Conservation (phyloP, 2,797 vertebrate species). For the Urocyon cinereoargenteus region DNA sequence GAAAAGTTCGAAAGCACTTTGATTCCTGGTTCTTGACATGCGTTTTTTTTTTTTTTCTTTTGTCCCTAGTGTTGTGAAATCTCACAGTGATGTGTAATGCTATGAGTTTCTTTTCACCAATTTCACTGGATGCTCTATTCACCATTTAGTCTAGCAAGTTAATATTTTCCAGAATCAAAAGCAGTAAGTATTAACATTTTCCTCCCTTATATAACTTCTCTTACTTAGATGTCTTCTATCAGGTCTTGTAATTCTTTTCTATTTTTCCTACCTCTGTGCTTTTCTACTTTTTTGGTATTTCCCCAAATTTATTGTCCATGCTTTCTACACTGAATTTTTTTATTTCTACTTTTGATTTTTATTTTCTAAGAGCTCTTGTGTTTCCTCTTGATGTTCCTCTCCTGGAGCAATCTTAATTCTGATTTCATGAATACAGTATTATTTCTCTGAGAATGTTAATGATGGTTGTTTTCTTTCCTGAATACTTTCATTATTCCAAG, state of each 20-base stretch:
- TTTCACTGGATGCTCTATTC: not conserved
- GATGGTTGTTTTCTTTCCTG: not conserved
- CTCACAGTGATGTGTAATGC: not conserved
- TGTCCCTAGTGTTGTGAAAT: not conserved
- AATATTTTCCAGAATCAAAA: not conserved
- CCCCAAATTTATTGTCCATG: not conserved
- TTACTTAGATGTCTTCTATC: not conserved
- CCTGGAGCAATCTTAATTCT: not conserved
- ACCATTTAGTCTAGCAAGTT: not conserved
- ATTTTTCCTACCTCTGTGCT: not conserved
- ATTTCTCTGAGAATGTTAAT: slow-evolving; percentile 44
- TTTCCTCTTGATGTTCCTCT: not conserved
- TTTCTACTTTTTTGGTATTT: slow-evolving; percentile 4
- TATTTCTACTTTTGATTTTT: slow-evolving; percentile 51
- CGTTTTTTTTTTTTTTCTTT: not conserved
- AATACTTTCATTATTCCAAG: slow-evolving; percentile 14
- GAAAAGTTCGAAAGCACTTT: slow-evolving; percentile 29
- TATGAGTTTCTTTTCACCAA: not conserved
- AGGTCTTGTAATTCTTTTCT: not conserved
- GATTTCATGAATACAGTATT: not conserved
- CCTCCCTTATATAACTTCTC: not conserved
- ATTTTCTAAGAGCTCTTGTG: slow-evolving; percentile 17
- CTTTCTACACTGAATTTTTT: slow-evolving; percentile 35
- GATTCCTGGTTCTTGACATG: not conserved
- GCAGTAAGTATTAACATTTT: not conserved